Base-by-base conservation (phyloP, 2,113 vertebrate species). In the Trogon surrucura region DNA sequence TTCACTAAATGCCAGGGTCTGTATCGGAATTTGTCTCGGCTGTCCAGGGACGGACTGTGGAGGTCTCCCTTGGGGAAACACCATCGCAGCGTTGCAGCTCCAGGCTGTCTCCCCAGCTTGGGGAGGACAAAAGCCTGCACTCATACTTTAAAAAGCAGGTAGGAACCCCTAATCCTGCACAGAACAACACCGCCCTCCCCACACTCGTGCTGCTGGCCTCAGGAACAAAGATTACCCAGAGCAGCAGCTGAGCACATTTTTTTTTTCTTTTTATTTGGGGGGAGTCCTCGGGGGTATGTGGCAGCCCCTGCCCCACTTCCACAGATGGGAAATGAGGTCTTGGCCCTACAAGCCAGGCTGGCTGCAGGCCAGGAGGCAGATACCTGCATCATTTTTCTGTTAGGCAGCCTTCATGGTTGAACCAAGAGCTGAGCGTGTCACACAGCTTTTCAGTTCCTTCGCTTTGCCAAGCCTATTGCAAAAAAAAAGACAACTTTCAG, bases 241-340 rank as follows among this genome's bases (percentile, higher is more conserved):
- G 4, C 47, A 12, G 32, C 32, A 32, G 48, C 22, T 8, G 30
- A 70, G 41, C 27, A 11, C 17, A 36, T 36, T 36, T 36, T 36
- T 36, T 32, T 13, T 32, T 64, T 71, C 36, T 20, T 5, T 67
- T 27, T 34, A 8, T 15, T 7, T 22, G 25, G 30, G 25, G 36
- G 36, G 36, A 36, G 36, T 36, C 36, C 16, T 44, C 23, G 4
- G 0, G 10, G 1, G 5, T 22, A 3, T 20, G 3, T 1, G 34
- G 50, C 41, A 64, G 41, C 2, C 0, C 57, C 44, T 20, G 29
- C 27, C 22, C 36, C 16, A 15, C 45, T 58, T 64, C 25, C 2
- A 0, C 2, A n/a, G 32, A 7, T 21, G 21, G 62, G 45, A 38
- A 26, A 30, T 0, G 1, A 58, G 26, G 48, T 57, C 74, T 62